Conservation (phyloP, 23 tunicate species). For the Clavelina lepadiformis region DNA sequence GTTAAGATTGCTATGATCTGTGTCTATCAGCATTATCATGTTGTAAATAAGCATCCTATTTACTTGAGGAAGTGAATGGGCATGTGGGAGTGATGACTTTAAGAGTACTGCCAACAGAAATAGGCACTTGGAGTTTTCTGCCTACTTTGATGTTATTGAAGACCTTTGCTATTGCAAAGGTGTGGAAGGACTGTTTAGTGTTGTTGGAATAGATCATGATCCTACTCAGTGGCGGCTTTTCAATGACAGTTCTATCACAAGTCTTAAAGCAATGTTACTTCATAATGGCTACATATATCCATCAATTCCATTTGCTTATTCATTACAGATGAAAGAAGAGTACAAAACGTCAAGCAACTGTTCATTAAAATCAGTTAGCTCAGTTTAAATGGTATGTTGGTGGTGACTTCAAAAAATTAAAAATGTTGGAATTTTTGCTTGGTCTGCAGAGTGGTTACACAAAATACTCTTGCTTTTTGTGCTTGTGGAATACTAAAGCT, state of each 20-base stretch:
- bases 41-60: too few relatives aligned
- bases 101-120: neutral
- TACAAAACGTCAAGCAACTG: conserved; percentile 13
- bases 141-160: neutral
- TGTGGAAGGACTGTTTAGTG: conserved; percentile 6
- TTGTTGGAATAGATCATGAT: conserved; percentile 9
- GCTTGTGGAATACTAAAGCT: conserved; percentile 30
- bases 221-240: conserved; percentile 12
- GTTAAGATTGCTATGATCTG: too few relatives aligned
- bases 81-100: too few relatives aligned
- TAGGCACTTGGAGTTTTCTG: neutral
- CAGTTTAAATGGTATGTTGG: conserved; percentile 23
- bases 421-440: conserved; percentile 1
- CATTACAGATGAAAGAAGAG: neutral
- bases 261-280: conserved; percentile 8
- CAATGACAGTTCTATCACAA: conserved; percentile 11
- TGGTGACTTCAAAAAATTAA: conserved; percentile 27
- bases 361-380: neutral
- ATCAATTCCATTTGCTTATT: conserved; percentile 22
- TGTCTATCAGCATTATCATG: too few relatives aligned
- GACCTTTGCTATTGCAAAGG: conserved; percentile 14
- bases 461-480: conserved; percentile 26
- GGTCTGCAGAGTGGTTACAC: conserved; percentile 23
- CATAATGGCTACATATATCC: conserved; percentile 21
- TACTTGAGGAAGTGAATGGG: too few relatives aligned